Evolutionary conservation across 2,113 vertebrate species (phyloP).

Genomic region (Balaeniceps rex): DNA sequence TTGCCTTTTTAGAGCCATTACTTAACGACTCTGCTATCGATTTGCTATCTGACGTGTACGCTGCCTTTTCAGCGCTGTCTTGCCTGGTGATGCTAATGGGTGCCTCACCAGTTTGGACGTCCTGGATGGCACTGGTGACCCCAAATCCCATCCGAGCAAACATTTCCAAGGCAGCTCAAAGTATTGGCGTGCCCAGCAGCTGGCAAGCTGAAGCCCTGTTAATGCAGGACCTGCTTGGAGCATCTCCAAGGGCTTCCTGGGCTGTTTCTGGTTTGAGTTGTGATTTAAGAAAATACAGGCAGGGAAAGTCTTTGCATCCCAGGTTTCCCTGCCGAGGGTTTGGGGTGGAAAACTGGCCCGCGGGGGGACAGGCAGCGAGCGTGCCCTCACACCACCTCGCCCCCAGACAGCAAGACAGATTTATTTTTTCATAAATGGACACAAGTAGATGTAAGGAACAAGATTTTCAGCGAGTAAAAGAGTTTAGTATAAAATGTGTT

Average conservation of each 20-base stretch:
- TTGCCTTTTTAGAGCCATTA: background rate
- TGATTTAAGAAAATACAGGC: background rate
- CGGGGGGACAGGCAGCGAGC: background rate
- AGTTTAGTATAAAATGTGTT: background rate
- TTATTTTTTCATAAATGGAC: background rate
- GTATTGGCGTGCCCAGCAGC: background rate
- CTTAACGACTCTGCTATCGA: background rate
- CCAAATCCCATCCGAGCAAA: background rate
- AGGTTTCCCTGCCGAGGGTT: background rate
- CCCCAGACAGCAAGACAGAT: background rate
- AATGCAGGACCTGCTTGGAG: accelerated
- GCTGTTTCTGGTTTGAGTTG: background rate
- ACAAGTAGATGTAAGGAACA: background rate
- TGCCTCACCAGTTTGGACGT: background rate
- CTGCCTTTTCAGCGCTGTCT: background rate
- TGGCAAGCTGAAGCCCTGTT: background rate
- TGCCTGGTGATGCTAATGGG: background rate
- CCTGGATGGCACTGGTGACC: background rate
- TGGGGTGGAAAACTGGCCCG: background rate
- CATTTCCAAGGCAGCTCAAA: background rate
- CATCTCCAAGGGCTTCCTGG: background rate
- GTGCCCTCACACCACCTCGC: background rate
- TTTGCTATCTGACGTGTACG: background rate
- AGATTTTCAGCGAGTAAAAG: background rate
- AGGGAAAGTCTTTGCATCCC: background rate